phyloP scores from a whole-genome alignment of 2,888 invertebrate species.

The Pyrocoelia pectoralis region DNA sequence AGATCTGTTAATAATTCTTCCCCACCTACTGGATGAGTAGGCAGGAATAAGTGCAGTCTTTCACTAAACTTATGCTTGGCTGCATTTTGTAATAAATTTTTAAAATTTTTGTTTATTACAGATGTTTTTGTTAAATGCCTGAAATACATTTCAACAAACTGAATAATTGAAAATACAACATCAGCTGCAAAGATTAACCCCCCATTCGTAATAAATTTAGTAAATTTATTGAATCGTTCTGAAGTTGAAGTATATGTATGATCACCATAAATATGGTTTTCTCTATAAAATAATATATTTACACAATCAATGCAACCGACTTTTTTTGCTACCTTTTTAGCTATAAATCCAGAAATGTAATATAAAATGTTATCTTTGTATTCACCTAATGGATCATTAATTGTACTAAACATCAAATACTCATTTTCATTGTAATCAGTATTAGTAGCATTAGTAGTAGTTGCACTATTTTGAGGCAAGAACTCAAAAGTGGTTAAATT shows the following conservation, averaged over 20 bases:
- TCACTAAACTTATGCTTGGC: conserved; percentile 2
- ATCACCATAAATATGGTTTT: conserved; percentile 1
- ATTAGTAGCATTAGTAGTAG: background rate
- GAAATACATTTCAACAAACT: no score
- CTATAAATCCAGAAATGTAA: conserved; percentile 7
- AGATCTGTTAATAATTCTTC: background rate
- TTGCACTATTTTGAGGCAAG: background rate
- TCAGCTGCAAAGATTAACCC: conserved; percentile 1
- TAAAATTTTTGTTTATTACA: background rate
- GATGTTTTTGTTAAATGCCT: no score
- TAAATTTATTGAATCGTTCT: conserved; percentile 1
- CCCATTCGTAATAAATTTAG: background rate
- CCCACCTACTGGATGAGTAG: background rate
- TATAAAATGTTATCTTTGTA: background rate
- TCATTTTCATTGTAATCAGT: background rate
- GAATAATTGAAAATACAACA: background rate
- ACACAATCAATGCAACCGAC: background rate
- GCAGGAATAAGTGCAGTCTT: conserved; percentile 2
- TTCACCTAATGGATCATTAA: background rate
- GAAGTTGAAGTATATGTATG: background rate
- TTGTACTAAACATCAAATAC: background rate
- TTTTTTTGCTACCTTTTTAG: background rate
- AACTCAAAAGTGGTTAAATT: background rate
- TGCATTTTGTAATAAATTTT: conserved; percentile 3
- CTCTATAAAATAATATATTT: background rate